Percentiles rank a stretch among this genome's conserved stretches.
Evolutionary conservation across 2,797 vertebrate genomes (phyloP).

Genomic region (Paratrypauchen microcephalus): DNA sequence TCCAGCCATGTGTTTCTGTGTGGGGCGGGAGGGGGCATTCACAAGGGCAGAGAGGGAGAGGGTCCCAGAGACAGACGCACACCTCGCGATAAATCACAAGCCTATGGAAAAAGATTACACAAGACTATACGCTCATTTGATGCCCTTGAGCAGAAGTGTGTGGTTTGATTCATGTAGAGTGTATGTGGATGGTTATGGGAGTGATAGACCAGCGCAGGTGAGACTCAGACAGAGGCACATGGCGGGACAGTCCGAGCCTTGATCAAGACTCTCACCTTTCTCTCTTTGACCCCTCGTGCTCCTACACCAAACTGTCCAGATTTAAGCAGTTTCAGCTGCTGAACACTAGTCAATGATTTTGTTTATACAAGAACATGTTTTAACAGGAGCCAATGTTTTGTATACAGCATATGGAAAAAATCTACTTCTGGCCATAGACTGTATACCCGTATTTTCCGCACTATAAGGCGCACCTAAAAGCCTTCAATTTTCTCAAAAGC

Average conservation of each 20-base stretch:
- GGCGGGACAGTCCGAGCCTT: slow-evolving; percentile 67
- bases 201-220: slow-evolving; percentile 74
- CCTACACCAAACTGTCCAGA: slow-evolving; percentile 18
- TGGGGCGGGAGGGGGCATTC: slow-evolving; percentile 27
- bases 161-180: slow-evolving; percentile 1
- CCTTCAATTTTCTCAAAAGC: no score
- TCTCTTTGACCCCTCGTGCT: slow-evolving; percentile 50
- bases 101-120: slow-evolving; percentile 48
- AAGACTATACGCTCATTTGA: slow-evolving; percentile 17
- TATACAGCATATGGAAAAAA: not conserved
- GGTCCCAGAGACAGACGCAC: slow-evolving; percentile 50
- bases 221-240: slow-evolving; percentile 76
- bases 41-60: slow-evolving; percentile 39
- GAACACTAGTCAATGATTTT: not conserved
- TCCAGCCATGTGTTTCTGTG: slow-evolving; percentile 80
- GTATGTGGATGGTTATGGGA: slow-evolving; percentile 15
- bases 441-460: no score
- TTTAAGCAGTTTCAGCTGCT: slow-evolving; percentile 42
- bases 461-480: no score
- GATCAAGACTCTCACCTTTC: slow-evolving; percentile 77
- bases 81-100: slow-evolving; percentile 67
- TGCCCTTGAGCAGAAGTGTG: slow-evolving; percentile 36
- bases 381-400: not conserved
- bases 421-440: not conserved
- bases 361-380: not conserved